Conservation (phyloP, 1,140 invertebrate genomes). For the Sipha flava region DNA sequence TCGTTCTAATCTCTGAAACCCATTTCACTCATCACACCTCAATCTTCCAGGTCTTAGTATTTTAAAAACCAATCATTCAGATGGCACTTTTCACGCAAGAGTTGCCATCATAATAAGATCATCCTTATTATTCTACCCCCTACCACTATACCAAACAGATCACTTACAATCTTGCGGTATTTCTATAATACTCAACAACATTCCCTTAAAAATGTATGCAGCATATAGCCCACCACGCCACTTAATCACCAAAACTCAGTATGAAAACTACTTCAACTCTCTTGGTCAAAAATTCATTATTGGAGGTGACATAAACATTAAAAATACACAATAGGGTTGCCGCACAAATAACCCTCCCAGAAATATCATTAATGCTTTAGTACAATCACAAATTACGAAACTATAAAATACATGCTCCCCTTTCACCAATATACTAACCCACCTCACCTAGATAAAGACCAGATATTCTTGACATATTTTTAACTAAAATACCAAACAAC, state of each 20-base stretch:
- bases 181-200: too few relatives aligned
- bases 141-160: too few relatives aligned
- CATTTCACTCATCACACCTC: slow-evolving; percentile 37
- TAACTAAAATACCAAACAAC: not conserved
- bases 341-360: slow-evolving; percentile 41
- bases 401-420: too few relatives aligned
- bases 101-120: slow-evolving; percentile 37
- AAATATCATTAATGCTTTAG: slow-evolving; percentile 33
- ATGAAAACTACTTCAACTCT: too few relatives aligned
- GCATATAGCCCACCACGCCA: slow-evolving; percentile 43
- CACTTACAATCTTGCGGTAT: too few relatives aligned
- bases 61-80: slow-evolving; percentile 39
- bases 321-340: slow-evolving; percentile 44
- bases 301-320: too few relatives aligned
- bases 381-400: not conserved
- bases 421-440: slow-evolving; percentile 14
- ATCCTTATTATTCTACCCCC: too few relatives aligned
- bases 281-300: too few relatives aligned
- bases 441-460: not conserved
- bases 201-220: slow-evolving; percentile 40
- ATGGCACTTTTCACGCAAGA: slow-evolving; percentile 38
- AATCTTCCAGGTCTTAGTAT: slow-evolving; percentile 35
- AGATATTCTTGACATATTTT: not conserved
- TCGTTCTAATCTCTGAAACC: slow-evolving; percentile 38
- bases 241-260: too few relatives aligned